A percentile compares a stretch with the other conserved stretches of the same genome.
Conservation (phyloP, 2,113 vertebrate genomes). For the Paramisgurnus dabryanus region DNA sequence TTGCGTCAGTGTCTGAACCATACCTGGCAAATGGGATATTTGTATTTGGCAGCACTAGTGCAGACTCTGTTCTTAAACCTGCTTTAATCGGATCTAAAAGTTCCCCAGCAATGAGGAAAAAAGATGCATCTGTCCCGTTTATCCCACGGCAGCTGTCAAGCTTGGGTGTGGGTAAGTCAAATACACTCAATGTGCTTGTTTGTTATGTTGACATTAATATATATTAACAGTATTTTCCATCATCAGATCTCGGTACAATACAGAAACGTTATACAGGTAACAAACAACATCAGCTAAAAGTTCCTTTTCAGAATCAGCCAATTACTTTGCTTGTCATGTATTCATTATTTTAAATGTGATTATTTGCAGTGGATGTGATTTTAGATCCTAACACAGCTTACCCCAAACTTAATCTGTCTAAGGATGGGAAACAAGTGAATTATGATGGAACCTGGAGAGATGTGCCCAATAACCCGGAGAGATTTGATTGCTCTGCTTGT, state of each 20-base stretch:
- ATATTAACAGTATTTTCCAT: neutral
- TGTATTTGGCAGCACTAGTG: neutral
- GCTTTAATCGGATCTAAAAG: neutral
- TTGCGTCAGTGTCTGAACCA: neutral
- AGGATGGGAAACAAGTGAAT: slow-evolving; percentile 15
- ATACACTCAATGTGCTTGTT: neutral
- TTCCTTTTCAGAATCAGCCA: neutral
- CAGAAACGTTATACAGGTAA: slow-evolving; percentile 21
- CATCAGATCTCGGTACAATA: neutral
- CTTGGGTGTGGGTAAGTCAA: neutral
- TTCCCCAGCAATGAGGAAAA: slow-evolving; percentile 6
- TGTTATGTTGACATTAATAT: neutral
- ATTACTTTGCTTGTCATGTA: neutral
- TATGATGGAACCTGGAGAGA: slow-evolving; percentile 1
- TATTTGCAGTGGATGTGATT: slow-evolving; percentile 12
- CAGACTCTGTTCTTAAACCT: neutral
- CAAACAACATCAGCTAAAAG: neutral
- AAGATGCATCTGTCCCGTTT: neutral
- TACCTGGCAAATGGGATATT: neutral
- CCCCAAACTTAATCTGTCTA: slow-evolving; percentile 14
- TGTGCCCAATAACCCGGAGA: slow-evolving; percentile 28
- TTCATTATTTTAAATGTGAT: neutral
- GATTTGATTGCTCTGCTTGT: slow-evolving; percentile 3
- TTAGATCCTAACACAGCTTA: slow-evolving; percentile 27
- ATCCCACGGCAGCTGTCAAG: neutral